Conservation (phyloP, 64 coral and sea anemone genomes). For the Actinia equina region DNA sequence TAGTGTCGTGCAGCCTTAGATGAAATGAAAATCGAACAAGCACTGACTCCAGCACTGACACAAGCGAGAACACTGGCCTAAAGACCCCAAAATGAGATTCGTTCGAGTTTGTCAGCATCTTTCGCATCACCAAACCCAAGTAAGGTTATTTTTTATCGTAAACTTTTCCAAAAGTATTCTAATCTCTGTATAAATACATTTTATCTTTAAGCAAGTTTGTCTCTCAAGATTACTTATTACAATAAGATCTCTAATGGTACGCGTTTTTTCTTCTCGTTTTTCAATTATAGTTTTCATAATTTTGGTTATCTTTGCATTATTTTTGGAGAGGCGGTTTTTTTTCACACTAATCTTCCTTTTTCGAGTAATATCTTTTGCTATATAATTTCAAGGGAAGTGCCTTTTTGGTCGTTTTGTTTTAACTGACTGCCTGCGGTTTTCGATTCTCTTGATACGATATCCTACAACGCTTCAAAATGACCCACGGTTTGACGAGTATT, state of each 20-base stretch:
- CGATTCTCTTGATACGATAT: background rate
- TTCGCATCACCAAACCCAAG: background rate
- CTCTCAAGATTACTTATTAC: background rate
- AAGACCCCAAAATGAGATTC: conserved; percentile 3
- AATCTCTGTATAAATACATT: background rate
- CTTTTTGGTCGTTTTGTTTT: background rate
- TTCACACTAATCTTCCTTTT: background rate
- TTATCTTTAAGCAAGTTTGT: background rate
- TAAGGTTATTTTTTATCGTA: background rate
- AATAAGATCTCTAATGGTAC: background rate
- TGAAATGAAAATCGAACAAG: background rate
- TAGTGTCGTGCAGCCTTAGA: background rate
- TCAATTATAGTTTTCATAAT: background rate
- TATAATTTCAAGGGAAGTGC: background rate
- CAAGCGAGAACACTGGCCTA: background rate
- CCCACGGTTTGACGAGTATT: background rate
- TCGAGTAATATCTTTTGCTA: background rate
- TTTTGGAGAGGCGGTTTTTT: background rate
- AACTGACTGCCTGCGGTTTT: background rate
- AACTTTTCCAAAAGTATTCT: background rate
- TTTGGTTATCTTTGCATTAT: background rate
- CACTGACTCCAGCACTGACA: background rate
- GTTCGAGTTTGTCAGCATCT: background rate
- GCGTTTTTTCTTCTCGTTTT: background rate
- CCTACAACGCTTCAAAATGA: too few relatives aligned